Conservation (phyloP, 2,113 vertebrate species). For the Clarias macrocephalus region DNA sequence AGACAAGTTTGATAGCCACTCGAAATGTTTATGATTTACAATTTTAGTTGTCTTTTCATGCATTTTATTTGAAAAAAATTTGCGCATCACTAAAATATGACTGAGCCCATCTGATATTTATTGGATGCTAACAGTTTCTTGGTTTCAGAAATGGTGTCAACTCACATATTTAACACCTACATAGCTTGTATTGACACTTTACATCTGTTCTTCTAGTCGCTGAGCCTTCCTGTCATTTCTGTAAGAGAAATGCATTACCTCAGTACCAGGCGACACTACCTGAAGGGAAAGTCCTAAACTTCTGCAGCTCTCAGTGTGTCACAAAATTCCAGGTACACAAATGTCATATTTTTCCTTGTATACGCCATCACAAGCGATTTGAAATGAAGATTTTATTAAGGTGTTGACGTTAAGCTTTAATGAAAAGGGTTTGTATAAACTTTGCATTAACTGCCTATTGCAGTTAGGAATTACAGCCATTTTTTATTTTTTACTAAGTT, state of each 20-base stretch:
- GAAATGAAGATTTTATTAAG: too few species aligned
- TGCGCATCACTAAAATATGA: not conserved
- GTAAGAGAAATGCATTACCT: constrained; percentile 94
- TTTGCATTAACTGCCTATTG: too few species aligned
- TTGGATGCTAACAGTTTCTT: not conserved
- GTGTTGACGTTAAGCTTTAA: too few species aligned
- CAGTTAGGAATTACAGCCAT: too few species aligned
- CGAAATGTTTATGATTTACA: not conserved
- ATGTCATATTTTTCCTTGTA: not conserved
- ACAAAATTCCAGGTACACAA: constrained; percentile 92
- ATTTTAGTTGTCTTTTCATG: not conserved
- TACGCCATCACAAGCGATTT: too few species aligned
- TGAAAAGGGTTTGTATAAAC: too few species aligned
- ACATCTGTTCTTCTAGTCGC: constrained; percentile 74
- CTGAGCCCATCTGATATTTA: not conserved
- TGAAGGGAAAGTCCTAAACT: constrained; percentile 93
- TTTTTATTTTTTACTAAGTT: too few species aligned
- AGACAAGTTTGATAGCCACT: not conserved
- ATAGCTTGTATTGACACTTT: constrained; percentile 14
- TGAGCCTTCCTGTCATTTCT: constrained; percentile 95
- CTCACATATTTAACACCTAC: not conserved
- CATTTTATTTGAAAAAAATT: not conserved
- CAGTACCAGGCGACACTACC: constrained; percentile 96
- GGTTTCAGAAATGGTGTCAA: constrained; percentile 11
- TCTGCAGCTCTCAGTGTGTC: constrained; percentile 97